phyloP scores from a whole-genome alignment of 2,888 invertebrate genomes.

The Hypselothyrea guttata region DNA sequence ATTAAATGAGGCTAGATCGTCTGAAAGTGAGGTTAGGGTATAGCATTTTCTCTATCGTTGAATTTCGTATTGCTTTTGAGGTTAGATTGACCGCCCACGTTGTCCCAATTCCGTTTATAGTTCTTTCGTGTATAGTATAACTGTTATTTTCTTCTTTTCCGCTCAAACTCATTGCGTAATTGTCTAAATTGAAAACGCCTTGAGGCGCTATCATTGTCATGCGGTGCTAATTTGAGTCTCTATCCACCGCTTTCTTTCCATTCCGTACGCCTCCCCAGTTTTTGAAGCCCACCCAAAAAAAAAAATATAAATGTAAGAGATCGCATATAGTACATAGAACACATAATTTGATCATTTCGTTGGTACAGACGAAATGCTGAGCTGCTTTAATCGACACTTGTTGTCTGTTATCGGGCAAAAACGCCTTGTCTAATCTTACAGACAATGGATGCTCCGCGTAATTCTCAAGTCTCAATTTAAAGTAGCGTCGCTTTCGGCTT shows the following conservation, averaged over 20 bases:
- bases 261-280: neutral
- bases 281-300: too few species aligned
- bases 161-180: constrained; percentile 58
- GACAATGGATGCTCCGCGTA: too few species aligned
- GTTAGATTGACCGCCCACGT: constrained; percentile 44
- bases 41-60: too few species aligned
- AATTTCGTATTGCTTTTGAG: constrained; percentile 22
- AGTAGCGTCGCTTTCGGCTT: too few species aligned
- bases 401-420: constrained; percentile 29
- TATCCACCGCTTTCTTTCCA: constrained; percentile 1
- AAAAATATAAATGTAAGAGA: too few species aligned
- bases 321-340: too few species aligned
- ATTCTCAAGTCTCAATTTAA: too few species aligned
- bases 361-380: too few species aligned
- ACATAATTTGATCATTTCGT: too few species aligned
- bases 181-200: constrained; percentile 73
- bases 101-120: constrained; percentile 29
- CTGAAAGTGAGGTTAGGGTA: too few species aligned
- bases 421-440: constrained; percentile 24
- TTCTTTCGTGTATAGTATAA: constrained; percentile 13
- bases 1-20: too few species aligned
- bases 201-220: constrained; percentile 69
- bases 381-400: neutral
- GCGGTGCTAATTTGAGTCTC: constrained; percentile 56
- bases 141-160: constrained; percentile 33